A percentile compares a stretch with the other conserved stretches of the same genome.
Conservation (phyloP, 2,113 vertebrate genomes). For the Ornithorhynchus anatinus region DNA sequence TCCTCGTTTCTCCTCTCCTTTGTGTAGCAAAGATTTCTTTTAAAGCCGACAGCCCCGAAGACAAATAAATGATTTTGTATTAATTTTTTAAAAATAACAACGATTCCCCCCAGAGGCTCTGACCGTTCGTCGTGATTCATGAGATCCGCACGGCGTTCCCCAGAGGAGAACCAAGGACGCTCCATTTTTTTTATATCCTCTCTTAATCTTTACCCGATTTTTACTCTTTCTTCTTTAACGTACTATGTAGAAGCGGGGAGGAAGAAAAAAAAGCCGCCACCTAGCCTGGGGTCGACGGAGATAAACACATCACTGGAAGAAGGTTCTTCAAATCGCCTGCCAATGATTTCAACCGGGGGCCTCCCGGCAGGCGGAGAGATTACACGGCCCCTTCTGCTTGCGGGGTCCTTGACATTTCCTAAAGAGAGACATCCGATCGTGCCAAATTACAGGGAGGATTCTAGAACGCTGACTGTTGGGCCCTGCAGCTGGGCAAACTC, state of each 20-base stretch:
- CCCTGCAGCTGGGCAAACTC: neutral
- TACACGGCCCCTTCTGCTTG: neutral
- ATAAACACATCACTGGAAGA: neutral
- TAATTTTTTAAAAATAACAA: conserved; percentile 21
- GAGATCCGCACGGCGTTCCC: neutral
- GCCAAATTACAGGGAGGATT: neutral
- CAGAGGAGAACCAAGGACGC: conserved; percentile 18
- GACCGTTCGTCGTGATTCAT: conserved; percentile 19
- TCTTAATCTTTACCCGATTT: conserved; percentile 13
- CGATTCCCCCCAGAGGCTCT: conserved; percentile 11
- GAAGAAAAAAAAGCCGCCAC: neutral
- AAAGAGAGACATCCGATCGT: neutral
- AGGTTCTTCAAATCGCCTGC: neutral
- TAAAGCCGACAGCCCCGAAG: conserved; percentile 37
- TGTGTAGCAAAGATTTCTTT: conserved; percentile 21
- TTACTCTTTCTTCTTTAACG: neutral
- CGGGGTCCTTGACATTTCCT: neutral
- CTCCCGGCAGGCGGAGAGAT: neutral
- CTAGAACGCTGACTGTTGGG: neutral
- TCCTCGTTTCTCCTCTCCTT: conserved; percentile 25
- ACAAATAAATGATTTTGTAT: conserved; percentile 48
- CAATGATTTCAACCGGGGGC: conserved; percentile 1
- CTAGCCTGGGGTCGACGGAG: neutral
- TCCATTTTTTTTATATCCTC: conserved; percentile 16
- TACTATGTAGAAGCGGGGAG: neutral